Evolutionary conservation across 1,140 invertebrate species (phyloP).

Genomic region (Leptoteleia sp.): DNA sequence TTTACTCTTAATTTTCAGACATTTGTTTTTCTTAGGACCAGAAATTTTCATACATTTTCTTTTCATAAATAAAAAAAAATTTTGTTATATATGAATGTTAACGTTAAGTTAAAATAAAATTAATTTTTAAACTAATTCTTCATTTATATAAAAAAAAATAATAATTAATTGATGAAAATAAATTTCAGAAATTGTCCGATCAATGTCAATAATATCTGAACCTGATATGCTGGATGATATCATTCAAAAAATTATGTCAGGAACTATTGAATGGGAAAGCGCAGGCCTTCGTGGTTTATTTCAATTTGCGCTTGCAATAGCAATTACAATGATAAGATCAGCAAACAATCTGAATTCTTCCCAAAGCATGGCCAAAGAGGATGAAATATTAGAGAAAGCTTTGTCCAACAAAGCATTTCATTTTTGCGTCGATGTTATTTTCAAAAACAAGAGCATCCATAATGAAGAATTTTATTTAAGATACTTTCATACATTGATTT

Average conservation of each 20-base stretch:
- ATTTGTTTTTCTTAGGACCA: no score
- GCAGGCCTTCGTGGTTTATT: slow-evolving; percentile 87
- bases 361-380: slow-evolving; percentile 76
- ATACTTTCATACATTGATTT: slow-evolving; percentile 91
- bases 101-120: no score
- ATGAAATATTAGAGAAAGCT: slow-evolving; percentile 85
- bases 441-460: slow-evolving; percentile 87
- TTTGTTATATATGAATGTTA: no score
- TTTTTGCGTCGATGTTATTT: slow-evolving; percentile 87
- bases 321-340: slow-evolving; percentile 88
- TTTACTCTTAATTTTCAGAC: no score
- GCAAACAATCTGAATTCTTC: slow-evolving; percentile 78
- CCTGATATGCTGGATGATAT: slow-evolving; percentile 83
- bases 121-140: no score
- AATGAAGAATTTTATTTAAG: slow-evolving; percentile 92
- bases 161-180: no score
- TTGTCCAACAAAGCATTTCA: slow-evolving; percentile 91
- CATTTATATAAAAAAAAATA: no score
- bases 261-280: slow-evolving; percentile 83
- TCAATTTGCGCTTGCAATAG: slow-evolving; percentile 90
- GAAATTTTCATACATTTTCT: no score
- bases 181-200: slow-evolving; percentile 85
- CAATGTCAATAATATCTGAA: slow-evolving; percentile 88
- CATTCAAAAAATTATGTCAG: slow-evolving; percentile 82
- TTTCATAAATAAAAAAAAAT: no score